phyloP scores from a whole-genome alignment of 2,113 vertebrate genomes.

The Onychostruthus taczanowskii region DNA sequence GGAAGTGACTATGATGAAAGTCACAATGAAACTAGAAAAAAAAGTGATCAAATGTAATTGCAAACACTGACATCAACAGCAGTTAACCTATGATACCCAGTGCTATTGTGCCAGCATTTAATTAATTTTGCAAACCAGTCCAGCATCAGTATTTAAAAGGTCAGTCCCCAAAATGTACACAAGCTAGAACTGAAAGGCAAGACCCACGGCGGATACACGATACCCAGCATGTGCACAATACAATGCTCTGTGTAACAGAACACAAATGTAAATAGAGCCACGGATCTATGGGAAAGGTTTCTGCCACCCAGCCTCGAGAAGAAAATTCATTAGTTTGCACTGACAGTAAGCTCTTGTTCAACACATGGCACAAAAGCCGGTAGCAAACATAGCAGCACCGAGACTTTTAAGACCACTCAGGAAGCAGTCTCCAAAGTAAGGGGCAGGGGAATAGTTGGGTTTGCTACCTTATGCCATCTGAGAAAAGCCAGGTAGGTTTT shows the following conservation, averaged over 20 bases:
- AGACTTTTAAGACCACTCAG: neutral
- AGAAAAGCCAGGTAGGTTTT: neutral
- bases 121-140: neutral
- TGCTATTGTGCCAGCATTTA: neutral
- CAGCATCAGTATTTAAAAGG: neutral
- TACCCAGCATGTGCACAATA: neutral
- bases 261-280: slow-evolving; percentile 19
- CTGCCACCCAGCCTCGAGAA: neutral
- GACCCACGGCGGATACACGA: neutral
- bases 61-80: neutral
- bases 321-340: slow-evolving; percentile 35
- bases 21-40: neutral
- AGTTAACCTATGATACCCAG: neutral
- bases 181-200: neutral
- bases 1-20: neutral
- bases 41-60: neutral
- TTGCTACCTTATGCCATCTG: neutral
- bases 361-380: slow-evolving; percentile 16
- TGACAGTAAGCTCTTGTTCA: slow-evolving; percentile 41
- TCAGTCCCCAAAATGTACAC: neutral
- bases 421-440: neutral
- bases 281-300: neutral
- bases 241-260: neutral
- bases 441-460: neutral
- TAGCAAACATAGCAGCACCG: neutral